These are phyloP conservation scores for Pseudobourletiella spinata DNA, from an alignment of 1,140 invertebrate genomes.

Conservation along the genomic window DNA sequence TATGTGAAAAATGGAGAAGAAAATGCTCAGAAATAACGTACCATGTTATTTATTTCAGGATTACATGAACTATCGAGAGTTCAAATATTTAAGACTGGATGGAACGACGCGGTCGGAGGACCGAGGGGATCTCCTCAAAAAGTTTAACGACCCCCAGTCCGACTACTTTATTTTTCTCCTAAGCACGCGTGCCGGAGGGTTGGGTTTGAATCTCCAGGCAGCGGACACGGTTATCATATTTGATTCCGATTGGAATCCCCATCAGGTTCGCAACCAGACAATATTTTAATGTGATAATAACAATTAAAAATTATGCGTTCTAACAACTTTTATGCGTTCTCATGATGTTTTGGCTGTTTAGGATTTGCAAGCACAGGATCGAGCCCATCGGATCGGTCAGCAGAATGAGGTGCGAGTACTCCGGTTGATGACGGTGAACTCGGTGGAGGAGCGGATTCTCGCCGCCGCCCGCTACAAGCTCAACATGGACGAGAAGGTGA, in stretches of 20 bases:
- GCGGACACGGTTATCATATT: constrained; percentile 66
- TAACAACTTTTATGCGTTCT: too few relatives aligned
- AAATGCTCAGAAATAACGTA: too few relatives aligned
- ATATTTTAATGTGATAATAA: too few relatives aligned
- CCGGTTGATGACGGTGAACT: constrained; percentile 60
- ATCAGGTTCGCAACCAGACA: too few relatives aligned
- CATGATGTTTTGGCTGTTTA: neutral
- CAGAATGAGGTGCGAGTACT: constrained; percentile 57
- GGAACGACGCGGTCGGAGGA: constrained; percentile 63
- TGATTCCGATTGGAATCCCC: constrained; percentile 68
- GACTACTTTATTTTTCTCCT: constrained; percentile 59
- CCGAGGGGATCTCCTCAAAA: constrained; percentile 51
- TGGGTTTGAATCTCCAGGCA: constrained; percentile 59
- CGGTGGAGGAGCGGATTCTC: constrained; percentile 60
- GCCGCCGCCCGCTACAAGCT: constrained; percentile 59
- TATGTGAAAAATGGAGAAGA: too few relatives aligned
- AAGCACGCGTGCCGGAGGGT: constrained; percentile 58
- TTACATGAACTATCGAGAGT: constrained; percentile 53
- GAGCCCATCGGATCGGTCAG: constrained; percentile 65
- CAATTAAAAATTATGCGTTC: too few relatives aligned
- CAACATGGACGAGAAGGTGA: constrained; percentile 64
- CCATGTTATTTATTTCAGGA: constrained; percentile 62
- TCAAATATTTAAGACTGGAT: constrained; percentile 48
- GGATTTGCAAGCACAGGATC: constrained; percentile 52
- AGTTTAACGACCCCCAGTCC: constrained; percentile 53